Evolutionary conservation across 2,113 vertebrate genomes (phyloP).

Genomic region (Bothrops jararaca): DNA sequence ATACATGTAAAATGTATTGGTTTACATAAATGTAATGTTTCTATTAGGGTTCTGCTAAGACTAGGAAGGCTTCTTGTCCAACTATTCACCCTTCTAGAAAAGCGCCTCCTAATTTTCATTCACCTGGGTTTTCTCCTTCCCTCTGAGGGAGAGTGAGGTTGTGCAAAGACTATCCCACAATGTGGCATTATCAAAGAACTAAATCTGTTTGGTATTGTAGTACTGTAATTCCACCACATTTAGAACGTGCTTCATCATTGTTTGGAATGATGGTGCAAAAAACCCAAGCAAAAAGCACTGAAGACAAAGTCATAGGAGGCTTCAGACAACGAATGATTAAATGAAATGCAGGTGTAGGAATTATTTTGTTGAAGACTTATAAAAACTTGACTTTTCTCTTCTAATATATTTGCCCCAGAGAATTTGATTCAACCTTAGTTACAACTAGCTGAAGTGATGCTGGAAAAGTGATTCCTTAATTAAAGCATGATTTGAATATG

Average conservation of each 20-base stretch:
- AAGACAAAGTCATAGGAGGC: neutral
- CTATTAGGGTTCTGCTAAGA: neutral
- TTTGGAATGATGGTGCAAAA: neutral
- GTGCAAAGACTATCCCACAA: neutral
- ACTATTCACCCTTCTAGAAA: neutral
- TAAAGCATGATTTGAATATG: slow-evolving; percentile 35
- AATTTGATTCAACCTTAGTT: neutral
- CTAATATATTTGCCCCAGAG: neutral
- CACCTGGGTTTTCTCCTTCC: neutral
- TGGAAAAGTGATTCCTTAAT: slow-evolving; percentile 8
- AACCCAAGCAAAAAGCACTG: neutral
- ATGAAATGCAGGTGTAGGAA: neutral
- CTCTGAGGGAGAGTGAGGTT: neutral
- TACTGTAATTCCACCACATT: neutral
- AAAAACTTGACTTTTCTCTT: neutral
- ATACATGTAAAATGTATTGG: neutral
- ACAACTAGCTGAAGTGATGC: slow-evolving; percentile 2
- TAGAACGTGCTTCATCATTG: neutral
- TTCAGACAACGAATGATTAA: neutral
- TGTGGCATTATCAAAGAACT: neutral
- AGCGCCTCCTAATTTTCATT: neutral
- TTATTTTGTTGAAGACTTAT: neutral
- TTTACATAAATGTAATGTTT: neutral
- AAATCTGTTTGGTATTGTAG: neutral
- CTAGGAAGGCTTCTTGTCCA: neutral